Base-by-base conservation (phyloP, 1,140 invertebrate species). In the Diabrotica virgifera region DNA sequence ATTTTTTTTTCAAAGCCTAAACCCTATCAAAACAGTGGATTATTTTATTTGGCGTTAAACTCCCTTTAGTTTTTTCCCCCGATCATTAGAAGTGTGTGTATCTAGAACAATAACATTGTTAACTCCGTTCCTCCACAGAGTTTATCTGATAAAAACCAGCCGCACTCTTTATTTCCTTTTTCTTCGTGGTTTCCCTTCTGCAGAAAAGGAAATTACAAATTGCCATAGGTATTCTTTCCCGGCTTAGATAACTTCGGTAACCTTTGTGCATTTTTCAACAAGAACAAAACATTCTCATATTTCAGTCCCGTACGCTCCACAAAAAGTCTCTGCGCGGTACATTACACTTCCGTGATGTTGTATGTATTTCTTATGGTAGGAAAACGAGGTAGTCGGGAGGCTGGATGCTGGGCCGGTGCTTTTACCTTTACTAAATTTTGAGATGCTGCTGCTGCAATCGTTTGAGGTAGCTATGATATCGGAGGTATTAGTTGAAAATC, bases 111-210 rank as follows among this genome's bases (percentile, higher is more conserved):
- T 46, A n/a, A 46, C 8, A n/a, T 46, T 46, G 40, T 46, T 46
- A 46, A 46, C n/a, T 46, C 40, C 40, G 40, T 46, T 46, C 40
- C 40, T 46, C 40, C 40, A 46, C n/a, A 10, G 40, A 46, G 40
- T 46, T 46, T 46, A 46, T 46, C 8, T 46, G 40, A 46, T 5
- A 46, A 46, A 46, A 5, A 46, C 4, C 40, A 46, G 8, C 8
- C 40, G 40, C n/a, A 46, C 40, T 46, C n/a, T 46, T 46, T 46
- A 46, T 46, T 46, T 46, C 40, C 40, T 46, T 46, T 46, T 46
- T 46, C 40, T 46, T n/a, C 8, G 40, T 46, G 40, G 40, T 46
- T 46, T n/a, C 40, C 40, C 40, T 46, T 10, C 40, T 46, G 40
- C 40, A n/a, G 40, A 46, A 46, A n/a, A 46, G 40, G 40, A 46